phyloP scores from a whole-genome alignment of 2,113 vertebrate genomes.

The Amblyornis subalaris region DNA sequence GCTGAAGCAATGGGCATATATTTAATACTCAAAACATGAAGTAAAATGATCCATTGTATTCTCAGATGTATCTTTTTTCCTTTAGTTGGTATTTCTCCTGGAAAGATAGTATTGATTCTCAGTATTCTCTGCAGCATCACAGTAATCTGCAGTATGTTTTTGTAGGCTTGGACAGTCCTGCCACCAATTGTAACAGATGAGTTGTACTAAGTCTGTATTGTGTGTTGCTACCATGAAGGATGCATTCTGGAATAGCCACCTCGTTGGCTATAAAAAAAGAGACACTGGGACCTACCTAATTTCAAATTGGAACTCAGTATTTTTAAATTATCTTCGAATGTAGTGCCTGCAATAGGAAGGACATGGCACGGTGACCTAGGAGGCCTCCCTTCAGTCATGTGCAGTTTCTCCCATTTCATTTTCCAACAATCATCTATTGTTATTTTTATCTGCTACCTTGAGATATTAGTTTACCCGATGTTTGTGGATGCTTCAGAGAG shows the following conservation, averaged over 20 bases:
- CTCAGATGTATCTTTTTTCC: neutral
- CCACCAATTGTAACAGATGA: neutral
- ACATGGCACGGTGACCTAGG: neutral
- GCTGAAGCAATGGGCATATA: neutral
- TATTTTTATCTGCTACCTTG: constrained; percentile 46
- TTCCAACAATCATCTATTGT: constrained; percentile 1
- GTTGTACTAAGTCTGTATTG: neutral
- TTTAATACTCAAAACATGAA: neutral
- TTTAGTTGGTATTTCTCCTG: neutral
- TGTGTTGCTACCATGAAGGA: neutral
- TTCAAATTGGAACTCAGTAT: neutral
- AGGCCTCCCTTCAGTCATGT: neutral
- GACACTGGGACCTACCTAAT: neutral
- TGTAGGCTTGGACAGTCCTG: neutral
- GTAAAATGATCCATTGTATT: constrained; percentile 10
- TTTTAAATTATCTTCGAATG: neutral
- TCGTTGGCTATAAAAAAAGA: neutral
- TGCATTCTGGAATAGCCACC: neutral
- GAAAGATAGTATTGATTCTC: neutral
- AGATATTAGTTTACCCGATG: constrained; percentile 25
- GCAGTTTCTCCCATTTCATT: neutral
- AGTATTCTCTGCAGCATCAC: neutral
- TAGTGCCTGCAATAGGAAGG: neutral
- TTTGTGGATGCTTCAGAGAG: constrained; percentile 27
- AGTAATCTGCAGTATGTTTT: neutral